These are phyloP conservation scores for Clupea harengus DNA, from an alignment of 2,113 vertebrate genomes.

Conservation along the genomic window DNA sequence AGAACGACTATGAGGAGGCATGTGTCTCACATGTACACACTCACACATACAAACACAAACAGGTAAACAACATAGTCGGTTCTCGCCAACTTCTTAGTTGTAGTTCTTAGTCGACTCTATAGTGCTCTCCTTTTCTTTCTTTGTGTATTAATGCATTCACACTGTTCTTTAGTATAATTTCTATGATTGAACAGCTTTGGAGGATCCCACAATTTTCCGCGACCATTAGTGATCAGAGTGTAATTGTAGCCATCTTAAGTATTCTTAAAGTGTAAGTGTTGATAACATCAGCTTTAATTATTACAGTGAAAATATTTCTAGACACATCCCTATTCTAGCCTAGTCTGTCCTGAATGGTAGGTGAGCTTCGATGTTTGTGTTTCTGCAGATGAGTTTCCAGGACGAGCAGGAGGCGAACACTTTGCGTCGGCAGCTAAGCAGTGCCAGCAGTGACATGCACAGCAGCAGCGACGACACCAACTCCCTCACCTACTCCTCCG, in stretches of 20 bases:
- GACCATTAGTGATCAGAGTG: too few relatives aligned
- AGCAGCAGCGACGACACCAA: conserved; percentile 92
- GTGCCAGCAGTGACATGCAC: conserved; percentile 85
- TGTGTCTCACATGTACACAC: conserved; percentile 26
- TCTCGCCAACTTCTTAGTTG: background rate
- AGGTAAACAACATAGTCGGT: background rate
- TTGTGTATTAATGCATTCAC: background rate
- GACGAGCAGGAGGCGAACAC: conserved; percentile 85
- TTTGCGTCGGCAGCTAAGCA: conserved; percentile 79
- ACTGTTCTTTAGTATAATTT: background rate
- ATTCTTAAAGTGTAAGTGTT: too few relatives aligned
- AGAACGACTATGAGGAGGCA: conserved; percentile 98
- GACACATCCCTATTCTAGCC: background rate
- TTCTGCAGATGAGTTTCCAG: conserved; percentile 89
- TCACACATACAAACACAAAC: conserved; percentile 7
- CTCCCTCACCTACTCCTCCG: conserved; percentile 88
- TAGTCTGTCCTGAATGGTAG: background rate
- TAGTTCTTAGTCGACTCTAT: background rate
- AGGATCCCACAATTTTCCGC: too few relatives aligned
- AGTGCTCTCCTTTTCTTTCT: background rate
- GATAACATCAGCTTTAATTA: too few relatives aligned
- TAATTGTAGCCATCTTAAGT: too few relatives aligned
- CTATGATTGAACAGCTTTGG: too few relatives aligned
- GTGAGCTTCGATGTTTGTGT: background rate
- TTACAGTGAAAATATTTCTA: too few relatives aligned